Evolutionary conservation across 2,113 vertebrate species (phyloP), one percentile per base, ranked within the genome.

Genomic region (Neodontobutis hainanensis): DNA sequence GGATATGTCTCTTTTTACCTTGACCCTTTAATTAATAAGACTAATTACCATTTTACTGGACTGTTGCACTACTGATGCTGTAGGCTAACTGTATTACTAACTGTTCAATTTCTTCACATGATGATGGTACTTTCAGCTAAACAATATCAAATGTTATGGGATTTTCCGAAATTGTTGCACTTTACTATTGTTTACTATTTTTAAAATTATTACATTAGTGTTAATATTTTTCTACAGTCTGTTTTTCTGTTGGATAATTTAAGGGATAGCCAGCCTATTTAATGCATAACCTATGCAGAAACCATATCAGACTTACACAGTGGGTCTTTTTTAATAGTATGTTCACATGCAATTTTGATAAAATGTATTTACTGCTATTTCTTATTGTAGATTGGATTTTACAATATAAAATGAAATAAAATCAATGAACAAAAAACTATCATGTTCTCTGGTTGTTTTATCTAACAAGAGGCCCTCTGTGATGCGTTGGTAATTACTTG

Each of bases 81-180:
- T 61, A 57, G 11, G 2, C 19, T n/a, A 50, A 74, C 45, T 42
- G 11, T 68, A 77, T 65, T 69, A 35, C 42, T 67, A 61, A 77
- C 27, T 58, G 32, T 70, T 66, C 9, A 15, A 50, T 59, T 73
- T 38, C 57, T 3, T 61, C 16, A 38, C 19, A 40, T 45, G 1
- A 19, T 68, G 78, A 70, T 85, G 81, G 84, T 89, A 89, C 85
- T 67, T 47, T 50, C 72, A 65, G 61, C 4, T 45, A 50, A 61
- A 8, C 56, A 71, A 61, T 47, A 59, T 19, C 61, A 49, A 8
- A 57, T 72, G 6, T 80, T 58, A 73, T 75, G 72, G 67, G 66
- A 79, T 77, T 81, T 86, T 69, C 32, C 4, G 34, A 70, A 65
- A 72, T 27, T 61, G 40, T 77, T 64, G 68, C 79, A 89, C 84